A percentile compares a stretch with the other conserved stretches of the same genome.
These are phyloP conservation scores for Cheilosia impressa DNA, from an alignment of 2,888 invertebrate species.

Conservation along the genomic window DNA sequence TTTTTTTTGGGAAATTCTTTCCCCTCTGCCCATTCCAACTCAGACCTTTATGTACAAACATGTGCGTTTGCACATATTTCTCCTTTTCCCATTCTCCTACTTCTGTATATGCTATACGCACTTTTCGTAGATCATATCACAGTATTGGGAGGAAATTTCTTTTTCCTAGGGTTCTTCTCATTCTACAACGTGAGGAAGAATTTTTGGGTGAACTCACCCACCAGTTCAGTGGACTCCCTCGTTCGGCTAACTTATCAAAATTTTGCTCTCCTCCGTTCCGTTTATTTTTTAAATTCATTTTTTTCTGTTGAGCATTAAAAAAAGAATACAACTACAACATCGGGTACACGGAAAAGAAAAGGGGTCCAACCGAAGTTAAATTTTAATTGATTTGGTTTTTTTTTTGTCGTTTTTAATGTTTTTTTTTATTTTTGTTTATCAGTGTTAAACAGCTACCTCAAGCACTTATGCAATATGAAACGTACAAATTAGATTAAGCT, in stretches of 20 bases:
- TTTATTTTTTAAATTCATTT: slow-evolving; percentile 21
- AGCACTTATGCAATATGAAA: slow-evolving; percentile 58
- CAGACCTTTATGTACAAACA: slow-evolving; percentile 14
- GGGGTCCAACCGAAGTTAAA: slow-evolving; percentile 1
- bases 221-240: slow-evolving; percentile 80
- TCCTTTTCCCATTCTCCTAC: slow-evolving; percentile 28
- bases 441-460: slow-evolving; percentile 55
- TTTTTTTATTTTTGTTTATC: slow-evolving; percentile 21
- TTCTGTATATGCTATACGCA: slow-evolving; percentile 34
- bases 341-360: slow-evolving; percentile 47
- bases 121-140: slow-evolving; percentile 37
- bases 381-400: neutral
- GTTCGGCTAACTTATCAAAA: slow-evolving; percentile 76
- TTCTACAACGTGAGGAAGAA: slow-evolving; percentile 62
- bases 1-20: slow-evolving; percentile 60
- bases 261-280: slow-evolving; percentile 49
- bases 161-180: slow-evolving; percentile 29
- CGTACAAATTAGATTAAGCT: slow-evolving; percentile 71
- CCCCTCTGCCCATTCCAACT: slow-evolving; percentile 49
- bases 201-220: slow-evolving; percentile 80
- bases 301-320: slow-evolving; percentile 18
- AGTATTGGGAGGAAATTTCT: slow-evolving; percentile 24
- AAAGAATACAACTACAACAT: slow-evolving; percentile 36
- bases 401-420: neutral
- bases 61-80: slow-evolving; percentile 8